phyloP scores from a whole-genome alignment of 2,888 invertebrate genomes.

The Rugalucina vietnamica region DNA sequence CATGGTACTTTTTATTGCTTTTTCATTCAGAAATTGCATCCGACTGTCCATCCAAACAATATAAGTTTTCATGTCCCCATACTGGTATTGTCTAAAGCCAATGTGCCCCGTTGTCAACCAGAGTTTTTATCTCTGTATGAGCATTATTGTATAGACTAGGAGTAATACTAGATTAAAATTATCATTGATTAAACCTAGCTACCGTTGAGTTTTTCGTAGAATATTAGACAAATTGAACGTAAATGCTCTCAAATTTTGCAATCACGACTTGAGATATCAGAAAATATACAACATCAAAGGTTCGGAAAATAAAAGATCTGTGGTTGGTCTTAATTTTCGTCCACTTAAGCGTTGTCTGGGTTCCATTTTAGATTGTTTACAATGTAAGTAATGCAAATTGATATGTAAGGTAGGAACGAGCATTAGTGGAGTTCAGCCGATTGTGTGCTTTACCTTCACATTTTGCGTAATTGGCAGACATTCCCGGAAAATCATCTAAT shows the following conservation, averaged over 20 bases:
- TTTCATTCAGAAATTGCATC: too few species aligned
- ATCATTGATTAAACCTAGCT: conserved; percentile 45
- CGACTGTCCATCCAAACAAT: too few species aligned
- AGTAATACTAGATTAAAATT: conserved; percentile 57
- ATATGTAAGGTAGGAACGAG: not conserved
- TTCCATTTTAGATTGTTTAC: not conserved
- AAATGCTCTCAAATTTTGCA: conserved; percentile 14
- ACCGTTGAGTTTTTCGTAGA: not conserved
- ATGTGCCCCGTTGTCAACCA: not conserved
- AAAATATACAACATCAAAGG: not conserved
- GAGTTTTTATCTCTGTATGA: not conserved
- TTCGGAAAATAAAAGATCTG: conserved; percentile 12
- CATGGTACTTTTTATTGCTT: too few species aligned
- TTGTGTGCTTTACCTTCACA: not conserved
- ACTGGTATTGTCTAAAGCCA: too few species aligned
- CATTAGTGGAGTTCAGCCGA: not conserved
- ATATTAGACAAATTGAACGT: conserved; percentile 13
- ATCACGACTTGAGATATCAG: not conserved
- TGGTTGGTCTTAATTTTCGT: conserved; percentile 10
- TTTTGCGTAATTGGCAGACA: too few species aligned
- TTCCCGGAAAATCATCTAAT: too few species aligned
- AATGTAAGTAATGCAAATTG: not conserved
- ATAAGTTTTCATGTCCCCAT: too few species aligned
- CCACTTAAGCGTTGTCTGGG: not conserved
- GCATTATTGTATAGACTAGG: conserved; percentile 43